Base-by-base conservation (phyloP, 2,888 invertebrate species). In the Quadriops clusia region DNA sequence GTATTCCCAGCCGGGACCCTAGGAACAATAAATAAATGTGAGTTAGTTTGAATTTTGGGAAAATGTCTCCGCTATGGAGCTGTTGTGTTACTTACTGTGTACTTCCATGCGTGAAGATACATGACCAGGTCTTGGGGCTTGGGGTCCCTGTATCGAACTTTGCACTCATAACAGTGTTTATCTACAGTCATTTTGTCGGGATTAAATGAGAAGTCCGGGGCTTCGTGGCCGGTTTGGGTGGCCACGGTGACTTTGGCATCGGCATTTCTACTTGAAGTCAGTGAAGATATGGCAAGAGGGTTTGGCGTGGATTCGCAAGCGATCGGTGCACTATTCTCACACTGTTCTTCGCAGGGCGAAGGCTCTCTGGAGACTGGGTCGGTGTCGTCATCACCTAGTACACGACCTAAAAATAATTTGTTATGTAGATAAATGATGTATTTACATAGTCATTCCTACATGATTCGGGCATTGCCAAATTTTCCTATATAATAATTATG, bases 81-180 rank as follows among this genome's bases (percentile, higher is more conserved):
- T 34, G 7, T 16, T 22, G n/a, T 31, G 15, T n/a, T 25, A 36
- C 56, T 56, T 56, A 83, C 83, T 73, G 77, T 78, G 60, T 89
- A 89, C 52, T 85, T 85, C 84, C 86, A 86, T 16, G 94, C 94
- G 62, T 95, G 95, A 23, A 95, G 72, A 62, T 89, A 95, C 87
- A 95, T 90, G 45, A 93, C 81, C 36, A 95, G 72, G 60, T 94
- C 90, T 44, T 83, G 75, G 0, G 89, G 86, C 40, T 83, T 76
- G 0, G 95, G 94, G 61, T 95, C 94, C 41, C 85, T 69, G 65
- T 87, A 93, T 37, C 84, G 72, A 34, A 87, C 83, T 61, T 86
- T 86, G 63, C 94, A 95, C 61, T 91, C 89, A 58, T 85, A 83
- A 64, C 94, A 95, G 56, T 89, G 80, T 20, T 79, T 77, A 56